Base-by-base conservation (phyloP, 2,797 vertebrate genomes). In the Spatula clypeata region DNA sequence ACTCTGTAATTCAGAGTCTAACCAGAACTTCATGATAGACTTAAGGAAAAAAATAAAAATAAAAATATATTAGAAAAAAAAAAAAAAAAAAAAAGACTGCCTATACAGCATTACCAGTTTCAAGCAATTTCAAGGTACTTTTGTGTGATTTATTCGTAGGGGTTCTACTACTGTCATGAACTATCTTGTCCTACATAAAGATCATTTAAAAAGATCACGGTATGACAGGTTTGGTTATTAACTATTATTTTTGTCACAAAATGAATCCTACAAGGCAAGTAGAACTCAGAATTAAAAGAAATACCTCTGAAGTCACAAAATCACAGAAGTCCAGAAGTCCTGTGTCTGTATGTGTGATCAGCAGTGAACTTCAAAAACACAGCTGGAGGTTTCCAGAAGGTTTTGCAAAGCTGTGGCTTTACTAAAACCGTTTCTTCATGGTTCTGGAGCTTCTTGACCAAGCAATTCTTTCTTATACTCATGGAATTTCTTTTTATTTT, bases 401-500 rank as follows among this genome's bases (percentile, higher is more conserved):
- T 70, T 88, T 66, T 67, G n/a, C 55, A 76, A 86, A 75, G 12
- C 18, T 1, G 2, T 7, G 3, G 21, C 86, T 88, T 79, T 69
- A 55, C 24, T 81, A 16, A 62, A 79, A 58, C 5, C 36, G 7
- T 70, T 86, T 74, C 21, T 86, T 90, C 60, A 40, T 2, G n/a
- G 21, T 95, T 69, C 15, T 34, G 60, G 47, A 64, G 51, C 18
- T 81, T 85, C 57, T 66, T 75, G 38, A 69, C 34, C 27, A 69
- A 77, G 8, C 24, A 31, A 27, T 70, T 91, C 61, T 8, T 54
- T 60, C 3, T 32, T 55, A 42, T 61, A 82, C 10, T 9, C 6
- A 42, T 15, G 16, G 69, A 32, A 70, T 24, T 79, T 20, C 24
- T 32, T 92, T 93, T 64, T 49, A 70, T 6, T 40, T 65, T 70